Base-by-base conservation (phyloP, 2,113 vertebrate species). In the Epinephelus moara region DNA sequence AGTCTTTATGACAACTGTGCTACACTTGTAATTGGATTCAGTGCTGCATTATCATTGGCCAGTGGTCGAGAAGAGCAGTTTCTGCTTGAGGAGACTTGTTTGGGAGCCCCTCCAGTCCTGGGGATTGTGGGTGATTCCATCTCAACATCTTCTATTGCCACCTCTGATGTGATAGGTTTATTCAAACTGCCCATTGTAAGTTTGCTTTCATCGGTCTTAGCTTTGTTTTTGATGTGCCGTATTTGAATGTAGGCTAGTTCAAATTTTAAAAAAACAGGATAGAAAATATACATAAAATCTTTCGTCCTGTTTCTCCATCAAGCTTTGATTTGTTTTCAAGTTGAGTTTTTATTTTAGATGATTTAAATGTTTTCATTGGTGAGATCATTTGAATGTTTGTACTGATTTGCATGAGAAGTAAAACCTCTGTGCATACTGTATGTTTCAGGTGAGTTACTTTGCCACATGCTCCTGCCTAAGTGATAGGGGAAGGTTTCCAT, bases 1-100 rank as follows among this genome's bases (percentile, higher is more conserved):
- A 85, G 83, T 52, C 78, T 95, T 14, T 95, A 91, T 82, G 93
- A 95, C 49, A 95, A 94, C 74, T 95, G 94, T 25, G 82, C 89
- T 21, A 87, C 87, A 66, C 85, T 94, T 71, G 90, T 83, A 7
- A 84, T 93, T 60, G 92, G 93, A 64, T 88, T 94, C 37, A 84
- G 92, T 71, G 93, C 90, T 56, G 93, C 93, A 2, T 81, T 87
- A 17, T 84, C 88, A 3, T 70, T 94, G 69, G 69, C 90, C 52
- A 93, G 90, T 73, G 91, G 21, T 18, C 82, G 47, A 50, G 85
- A 91, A 6, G 81, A 90, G 11, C 69, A 91, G 27, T 70, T 63
- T 40, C 4, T 88, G 11, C 70, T 82, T 6, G 69, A 82, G 11
- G 7, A 82, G 40, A 84, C 68, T 56, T 95, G 94, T 72, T 74